phyloP scores from a whole-genome alignment of 2,888 invertebrate genomes.

The Drosophila paramelanica region DNA sequence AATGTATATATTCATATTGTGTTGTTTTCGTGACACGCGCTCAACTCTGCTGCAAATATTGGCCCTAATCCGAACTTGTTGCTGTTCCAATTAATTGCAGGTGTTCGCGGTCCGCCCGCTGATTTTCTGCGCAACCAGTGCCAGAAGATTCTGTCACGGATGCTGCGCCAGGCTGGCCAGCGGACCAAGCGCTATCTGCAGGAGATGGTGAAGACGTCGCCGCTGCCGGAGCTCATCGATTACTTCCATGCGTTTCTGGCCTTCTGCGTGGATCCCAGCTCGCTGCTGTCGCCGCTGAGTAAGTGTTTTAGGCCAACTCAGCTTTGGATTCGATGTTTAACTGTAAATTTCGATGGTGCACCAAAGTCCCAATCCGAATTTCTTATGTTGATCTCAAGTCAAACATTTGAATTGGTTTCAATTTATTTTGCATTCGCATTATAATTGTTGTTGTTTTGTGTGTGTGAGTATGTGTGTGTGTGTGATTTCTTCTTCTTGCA shows the following conservation, averaged over 20 bases:
- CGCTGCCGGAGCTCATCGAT: constrained; percentile 94
- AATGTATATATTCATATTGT: too few species aligned
- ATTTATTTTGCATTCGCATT: constrained; percentile 13
- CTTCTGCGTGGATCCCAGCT: constrained; percentile 96
- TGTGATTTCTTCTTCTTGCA: constrained; percentile 54
- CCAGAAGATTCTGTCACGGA: constrained; percentile 90
- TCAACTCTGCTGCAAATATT: too few species aligned
- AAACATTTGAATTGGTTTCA: neutral
- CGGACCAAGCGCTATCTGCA: constrained; percentile 87
- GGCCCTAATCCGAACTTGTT: too few species aligned
- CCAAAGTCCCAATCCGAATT: constrained; percentile 48
- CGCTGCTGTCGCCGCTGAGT: constrained; percentile 94
- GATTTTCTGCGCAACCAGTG: constrained; percentile 96
- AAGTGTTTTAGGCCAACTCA: constrained; percentile 79
- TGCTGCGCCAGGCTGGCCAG: constrained; percentile 88
- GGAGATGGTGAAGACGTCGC: constrained; percentile 91
- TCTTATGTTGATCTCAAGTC: neutral
- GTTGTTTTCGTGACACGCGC: too few species aligned
- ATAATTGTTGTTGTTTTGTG: constrained; percentile 6
- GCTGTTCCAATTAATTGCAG: constrained; percentile 60
- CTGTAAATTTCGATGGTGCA: constrained; percentile 42
- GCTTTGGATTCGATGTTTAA: constrained; percentile 3
- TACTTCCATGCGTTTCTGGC: constrained; percentile 98
- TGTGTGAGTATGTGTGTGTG: too few species aligned
- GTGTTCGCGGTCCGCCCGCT: constrained; percentile 92